Conservation (phyloP, 2,113 vertebrate genomes). For the Lepisosteus oculatus region DNA sequence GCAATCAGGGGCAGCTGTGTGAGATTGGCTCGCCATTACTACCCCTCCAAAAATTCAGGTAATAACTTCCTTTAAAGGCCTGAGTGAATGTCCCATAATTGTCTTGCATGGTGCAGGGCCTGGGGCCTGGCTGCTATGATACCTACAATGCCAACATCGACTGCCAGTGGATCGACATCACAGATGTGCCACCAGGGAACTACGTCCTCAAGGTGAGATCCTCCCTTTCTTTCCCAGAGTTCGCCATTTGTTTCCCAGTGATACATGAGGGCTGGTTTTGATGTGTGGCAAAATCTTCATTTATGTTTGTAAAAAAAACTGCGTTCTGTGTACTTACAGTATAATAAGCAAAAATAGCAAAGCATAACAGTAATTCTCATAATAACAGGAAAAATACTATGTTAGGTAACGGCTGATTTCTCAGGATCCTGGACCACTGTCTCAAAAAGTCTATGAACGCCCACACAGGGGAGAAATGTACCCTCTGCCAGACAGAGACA, state of each 20-base stretch:
- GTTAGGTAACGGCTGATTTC: too few species aligned
- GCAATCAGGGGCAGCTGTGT: too few species aligned
- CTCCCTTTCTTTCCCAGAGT: background rate
- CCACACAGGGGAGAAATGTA: background rate
- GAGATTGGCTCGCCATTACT: too few species aligned
- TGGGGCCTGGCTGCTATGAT: slow-evolving; percentile 74
- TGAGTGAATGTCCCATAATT: background rate
- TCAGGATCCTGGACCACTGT: background rate
- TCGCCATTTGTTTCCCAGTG: too few species aligned
- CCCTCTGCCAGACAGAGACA: background rate
- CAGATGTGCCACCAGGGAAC: slow-evolving; percentile 67
- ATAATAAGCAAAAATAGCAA: too few species aligned
- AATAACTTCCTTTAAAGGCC: background rate
- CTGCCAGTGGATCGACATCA: slow-evolving; percentile 79
- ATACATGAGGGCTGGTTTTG: too few species aligned
- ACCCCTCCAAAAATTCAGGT: too few species aligned
- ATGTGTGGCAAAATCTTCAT: too few species aligned
- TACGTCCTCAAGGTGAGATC: slow-evolving; percentile 66
- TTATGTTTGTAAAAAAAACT: too few species aligned
- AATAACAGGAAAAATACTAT: too few species aligned
- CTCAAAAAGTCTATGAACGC: background rate
- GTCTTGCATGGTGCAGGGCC: slow-evolving; percentile 50
- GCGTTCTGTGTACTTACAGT: too few species aligned
- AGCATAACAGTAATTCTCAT: too few species aligned
- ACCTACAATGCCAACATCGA: slow-evolving; percentile 76